Evolutionary conservation across 1,140 invertebrate genomes (phyloP).

Genomic region (Zaprionus ornatus): DNA sequence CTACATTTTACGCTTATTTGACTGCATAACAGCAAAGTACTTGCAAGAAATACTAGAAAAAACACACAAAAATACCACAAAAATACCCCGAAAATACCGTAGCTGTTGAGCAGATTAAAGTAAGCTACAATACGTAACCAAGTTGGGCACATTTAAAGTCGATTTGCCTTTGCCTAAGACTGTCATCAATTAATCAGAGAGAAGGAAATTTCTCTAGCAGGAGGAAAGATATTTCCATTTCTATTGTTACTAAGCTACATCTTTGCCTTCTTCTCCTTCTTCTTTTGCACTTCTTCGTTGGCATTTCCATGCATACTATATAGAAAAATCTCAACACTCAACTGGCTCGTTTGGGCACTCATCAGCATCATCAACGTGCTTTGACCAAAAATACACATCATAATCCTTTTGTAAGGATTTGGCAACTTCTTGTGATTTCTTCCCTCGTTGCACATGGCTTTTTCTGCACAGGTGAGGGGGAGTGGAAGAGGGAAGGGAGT

Average conservation of each 20-base stretch:
- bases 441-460: constrained; percentile 48
- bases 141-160: not conserved
- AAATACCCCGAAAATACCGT: not conserved
- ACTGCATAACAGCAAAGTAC: constrained; percentile 39
- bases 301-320: constrained; percentile 2
- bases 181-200: constrained; percentile 45
- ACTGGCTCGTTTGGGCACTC: constrained; percentile 64
- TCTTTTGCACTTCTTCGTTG: not conserved
- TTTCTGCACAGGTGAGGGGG: constrained; percentile 21
- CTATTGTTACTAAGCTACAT: not conserved
- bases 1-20: constrained; percentile 67
- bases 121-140: not conserved
- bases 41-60: constrained; percentile 9
- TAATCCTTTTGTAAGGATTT: constrained; percentile 81
- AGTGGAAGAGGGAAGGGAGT: not conserved
- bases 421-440: constrained; percentile 55
- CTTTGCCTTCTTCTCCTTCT: not conserved
- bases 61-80: constrained; percentile 1
- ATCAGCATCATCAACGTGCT: constrained; percentile 31
- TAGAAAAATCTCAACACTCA: constrained; percentile 39
- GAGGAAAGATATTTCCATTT: constrained; percentile 24
- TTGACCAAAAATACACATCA: constrained; percentile 79
- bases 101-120: not conserved
- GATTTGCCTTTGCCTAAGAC: not conserved
- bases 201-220: not conserved